Base-by-base conservation (phyloP, 1,140 invertebrate species). In the Carposina sasakii region DNA sequence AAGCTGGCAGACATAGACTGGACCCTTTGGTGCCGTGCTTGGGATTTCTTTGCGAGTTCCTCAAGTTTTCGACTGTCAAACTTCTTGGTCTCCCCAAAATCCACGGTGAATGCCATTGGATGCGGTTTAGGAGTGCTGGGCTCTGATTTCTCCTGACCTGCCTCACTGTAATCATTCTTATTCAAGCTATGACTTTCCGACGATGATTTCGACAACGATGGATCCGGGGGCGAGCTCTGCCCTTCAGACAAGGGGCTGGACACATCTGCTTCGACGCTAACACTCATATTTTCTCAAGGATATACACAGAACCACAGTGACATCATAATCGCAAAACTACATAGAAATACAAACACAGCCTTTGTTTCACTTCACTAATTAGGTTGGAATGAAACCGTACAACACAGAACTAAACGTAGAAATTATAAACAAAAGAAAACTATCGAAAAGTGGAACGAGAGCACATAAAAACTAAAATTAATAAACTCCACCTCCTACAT, bases 21-120 rank as follows among this genome's bases (percentile, higher is more conserved):
- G n/a, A 91, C 90, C 52, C 90, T 85, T 52, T 88, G 87, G 62
- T 92, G 91, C 2, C 90, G 85, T 20, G 87, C 90, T 63, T 91
- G 90, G 24, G 90, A 91, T 59, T 91, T 90, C 57, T 91, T 90
- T 54, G 91, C 88, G 59, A 92, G 67, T 60, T 88, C 88, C 67
- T 91, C 90, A 50, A 88, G 89, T 67, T 82, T 87, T 30, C 79
- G 83, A 54, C 82, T 86, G 63, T 92, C 90, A 23, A 90, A 71
- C 5, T 57, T 53, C 56, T 90, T 90, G n/a, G 87, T 81, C 22
- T 85, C 87, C 1, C 89, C 89, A 57, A 91, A 91, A 58, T 92
- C 90, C 46, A 92, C 90, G 24, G 90, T 91, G 63, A 92, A 92
- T 13, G 91, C 90, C 64, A 81, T 85, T 4, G 82, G 78, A 58